Conservation (phyloP, 2,888 invertebrate genomes). For the Cerastis leucographa region DNA sequence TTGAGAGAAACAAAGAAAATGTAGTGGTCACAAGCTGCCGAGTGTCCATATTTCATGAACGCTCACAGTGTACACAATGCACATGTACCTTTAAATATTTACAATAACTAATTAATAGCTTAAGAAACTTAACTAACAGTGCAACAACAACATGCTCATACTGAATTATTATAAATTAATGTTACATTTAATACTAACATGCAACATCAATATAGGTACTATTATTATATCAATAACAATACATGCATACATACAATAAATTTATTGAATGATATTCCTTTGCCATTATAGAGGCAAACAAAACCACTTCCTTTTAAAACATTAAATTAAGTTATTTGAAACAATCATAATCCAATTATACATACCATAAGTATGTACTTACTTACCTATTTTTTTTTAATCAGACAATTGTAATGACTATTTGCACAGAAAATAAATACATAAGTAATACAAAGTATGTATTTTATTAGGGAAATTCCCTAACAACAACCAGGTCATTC, state of each 20-base stretch:
- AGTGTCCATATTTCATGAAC: not conserved
- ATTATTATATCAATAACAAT: not conserved
- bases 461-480: conserved; percentile 1
- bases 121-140: not conserved
- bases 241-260: not conserved
- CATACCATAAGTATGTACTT: too few species aligned
- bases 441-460: too few species aligned
- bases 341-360: conserved; percentile 30
- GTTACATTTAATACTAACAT: not conserved
- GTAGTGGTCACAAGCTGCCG: not conserved
- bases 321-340: conserved; percentile 11
- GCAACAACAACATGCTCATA: not conserved
- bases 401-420: not conserved
- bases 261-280: not conserved
- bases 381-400: not conserved
- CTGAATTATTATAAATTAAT: not conserved
- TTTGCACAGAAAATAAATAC: not conserved
- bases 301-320: conserved; percentile 19
- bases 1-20: too few species aligned
- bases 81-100: not conserved
- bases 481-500: not conserved
- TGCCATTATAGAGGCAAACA: not conserved
- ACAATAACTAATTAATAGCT: not conserved
- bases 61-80: not conserved
- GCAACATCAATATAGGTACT: not conserved